Evolutionary conservation across 1,140 invertebrate genomes (phyloP).

Genomic region (Drosophila quadrilineata): DNA sequence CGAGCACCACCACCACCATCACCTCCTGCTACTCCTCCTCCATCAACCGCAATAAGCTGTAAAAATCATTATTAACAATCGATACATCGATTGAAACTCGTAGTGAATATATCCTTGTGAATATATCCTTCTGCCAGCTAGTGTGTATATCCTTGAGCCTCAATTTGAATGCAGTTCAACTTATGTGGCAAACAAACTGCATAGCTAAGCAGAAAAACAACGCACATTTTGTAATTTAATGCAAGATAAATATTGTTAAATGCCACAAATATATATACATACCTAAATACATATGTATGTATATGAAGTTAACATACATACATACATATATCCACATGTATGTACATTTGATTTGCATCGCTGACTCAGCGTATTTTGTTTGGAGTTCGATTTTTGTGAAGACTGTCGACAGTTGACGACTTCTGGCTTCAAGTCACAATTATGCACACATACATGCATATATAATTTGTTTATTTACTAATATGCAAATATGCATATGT

Average conservation of each 20-base stretch:
- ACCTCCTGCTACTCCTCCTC: too few species aligned
- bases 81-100: slow-evolving; percentile 50
- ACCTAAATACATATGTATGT: too few species aligned
- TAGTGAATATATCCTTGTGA: too few species aligned
- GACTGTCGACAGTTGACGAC: slow-evolving; percentile 11
- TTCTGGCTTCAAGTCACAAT: slow-evolving; percentile 15
- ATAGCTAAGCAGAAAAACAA: slow-evolving; percentile 4
- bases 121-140: too few species aligned
- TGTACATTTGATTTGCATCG: slow-evolving; percentile 36
- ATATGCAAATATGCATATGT: slow-evolving; percentile 1
- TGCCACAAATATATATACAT: slow-evolving; percentile 22
- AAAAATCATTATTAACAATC: slow-evolving; percentile 59
- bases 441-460: slow-evolving; percentile 7
- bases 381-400: slow-evolving; percentile 54
- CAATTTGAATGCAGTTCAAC: too few species aligned
- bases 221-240: too few species aligned
- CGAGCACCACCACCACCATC: too few species aligned
- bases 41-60: not conserved
- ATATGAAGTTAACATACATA: too few species aligned
- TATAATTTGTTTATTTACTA: not conserved
- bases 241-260: slow-evolving; percentile 20
- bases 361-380: slow-evolving; percentile 48
- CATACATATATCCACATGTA: too few species aligned
- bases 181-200: too few species aligned
- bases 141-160: not conserved